phyloP scores from a whole-genome alignment of 2,113 vertebrate genomes.

The Puma concolor region DNA sequence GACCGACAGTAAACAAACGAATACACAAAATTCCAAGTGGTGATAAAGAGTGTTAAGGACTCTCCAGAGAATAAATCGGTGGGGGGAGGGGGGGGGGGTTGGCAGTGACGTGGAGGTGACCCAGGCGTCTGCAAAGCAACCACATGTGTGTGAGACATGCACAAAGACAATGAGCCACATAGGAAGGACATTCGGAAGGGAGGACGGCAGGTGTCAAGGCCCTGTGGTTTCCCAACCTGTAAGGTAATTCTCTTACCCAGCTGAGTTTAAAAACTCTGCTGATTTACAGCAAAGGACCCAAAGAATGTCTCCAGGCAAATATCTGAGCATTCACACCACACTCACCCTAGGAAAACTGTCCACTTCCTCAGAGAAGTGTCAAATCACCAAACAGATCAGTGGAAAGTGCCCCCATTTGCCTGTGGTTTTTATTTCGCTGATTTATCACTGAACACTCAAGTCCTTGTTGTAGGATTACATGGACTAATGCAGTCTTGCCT shows the following conservation, averaged over 20 bases:
- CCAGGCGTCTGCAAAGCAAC: neutral
- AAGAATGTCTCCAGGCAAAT: neutral
- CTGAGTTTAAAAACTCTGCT: neutral
- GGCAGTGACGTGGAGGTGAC: accelerated
- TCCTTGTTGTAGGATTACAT: neutral
- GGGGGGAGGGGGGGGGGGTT: accelerated
- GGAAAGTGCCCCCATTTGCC: neutral
- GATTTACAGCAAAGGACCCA: neutral
- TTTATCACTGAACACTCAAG: neutral
- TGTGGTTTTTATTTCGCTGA: neutral
- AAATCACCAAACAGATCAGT: neutral
- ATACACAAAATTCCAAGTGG: no score
- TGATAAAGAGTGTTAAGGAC: accelerated
- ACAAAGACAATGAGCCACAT: accelerated
- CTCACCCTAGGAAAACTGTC: accelerated
- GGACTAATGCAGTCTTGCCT: neutral
- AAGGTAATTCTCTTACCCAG: neutral
- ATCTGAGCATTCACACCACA: neutral
- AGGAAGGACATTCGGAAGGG: neutral
- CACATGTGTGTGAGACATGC: neutral
- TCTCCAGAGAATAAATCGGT: accelerated
- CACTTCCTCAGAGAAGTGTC: neutral
- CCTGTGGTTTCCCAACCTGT: neutral
- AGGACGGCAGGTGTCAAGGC: neutral
- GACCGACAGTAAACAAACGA: accelerated